Conservation (phyloP, 1,140 invertebrate genomes). For the Cydia amplana region DNA sequence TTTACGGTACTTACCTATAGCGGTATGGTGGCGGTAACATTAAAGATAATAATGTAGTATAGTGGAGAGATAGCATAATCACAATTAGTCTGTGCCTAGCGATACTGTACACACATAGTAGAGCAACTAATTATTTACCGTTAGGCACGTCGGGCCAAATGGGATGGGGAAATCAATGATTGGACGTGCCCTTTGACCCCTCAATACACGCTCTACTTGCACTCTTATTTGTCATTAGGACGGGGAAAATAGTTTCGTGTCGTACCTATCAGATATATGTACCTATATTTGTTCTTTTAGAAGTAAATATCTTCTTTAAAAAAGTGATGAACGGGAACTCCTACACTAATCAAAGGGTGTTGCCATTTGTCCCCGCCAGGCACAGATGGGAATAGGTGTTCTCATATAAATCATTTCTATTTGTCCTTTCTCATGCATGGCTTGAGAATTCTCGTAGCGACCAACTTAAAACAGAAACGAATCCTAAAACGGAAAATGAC, state of each 20-base stretch:
- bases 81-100: background rate
- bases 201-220: constrained; percentile 20
- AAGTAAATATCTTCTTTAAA: background rate
- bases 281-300: background rate
- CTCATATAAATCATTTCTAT: no score
- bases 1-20: no score
- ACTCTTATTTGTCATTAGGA: constrained; percentile 22
- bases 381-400: no score
- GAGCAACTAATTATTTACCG: constrained; percentile 18
- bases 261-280: background rate
- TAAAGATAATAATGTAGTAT: no score
- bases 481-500: no score
- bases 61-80: background rate
- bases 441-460: no score
- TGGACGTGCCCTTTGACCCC: constrained; percentile 27
- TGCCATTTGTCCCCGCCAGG: no score
- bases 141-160: constrained; percentile 14
- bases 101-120: background rate
- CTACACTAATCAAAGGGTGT: background rate
- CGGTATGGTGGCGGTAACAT: no score
- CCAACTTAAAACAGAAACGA: no score
- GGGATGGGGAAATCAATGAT: constrained; percentile 27
- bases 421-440: no score
- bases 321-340: background rate
- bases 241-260: background rate